These are phyloP conservation scores for Apamea sordens DNA, from an alignment of 2,888 invertebrate species.

Conservation along the genomic window DNA sequence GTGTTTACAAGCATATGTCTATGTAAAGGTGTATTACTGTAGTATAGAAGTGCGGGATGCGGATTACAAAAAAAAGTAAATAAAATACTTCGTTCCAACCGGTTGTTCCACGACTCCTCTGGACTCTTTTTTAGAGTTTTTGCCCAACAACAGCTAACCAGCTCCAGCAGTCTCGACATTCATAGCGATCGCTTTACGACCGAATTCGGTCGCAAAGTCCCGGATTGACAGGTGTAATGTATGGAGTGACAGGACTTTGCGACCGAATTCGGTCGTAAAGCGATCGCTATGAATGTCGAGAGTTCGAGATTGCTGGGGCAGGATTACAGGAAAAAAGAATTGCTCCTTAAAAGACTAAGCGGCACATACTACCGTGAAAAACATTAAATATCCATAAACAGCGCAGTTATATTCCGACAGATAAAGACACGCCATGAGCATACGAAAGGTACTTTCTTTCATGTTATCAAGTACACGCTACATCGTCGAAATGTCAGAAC, in stretches of 20 bases:
- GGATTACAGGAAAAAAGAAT: background rate
- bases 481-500: slow-evolving; percentile 60
- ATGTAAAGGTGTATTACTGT: background rate
- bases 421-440: slow-evolving; percentile 38
- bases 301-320: no score
- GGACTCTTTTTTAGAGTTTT: background rate
- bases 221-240: no score
- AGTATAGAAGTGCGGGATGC: background rate
- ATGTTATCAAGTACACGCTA: slow-evolving; percentile 41
- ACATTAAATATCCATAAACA: slow-evolving; percentile 21
- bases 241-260: no score
- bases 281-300: no score
- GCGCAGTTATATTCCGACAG: slow-evolving; percentile 12
- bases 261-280: no score
- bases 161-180: no score
- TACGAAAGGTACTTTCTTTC: slow-evolving; percentile 47
- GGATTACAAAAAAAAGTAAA: background rate
- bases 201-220: no score
- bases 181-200: no score
- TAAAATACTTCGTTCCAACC: background rate
- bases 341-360: background rate
- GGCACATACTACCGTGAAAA: background rate
- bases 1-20: background rate
- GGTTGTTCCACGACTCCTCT: background rate
- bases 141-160: background rate